Conservation (phyloP, 2,113 vertebrate species). For the Platycercus adscitus region DNA sequence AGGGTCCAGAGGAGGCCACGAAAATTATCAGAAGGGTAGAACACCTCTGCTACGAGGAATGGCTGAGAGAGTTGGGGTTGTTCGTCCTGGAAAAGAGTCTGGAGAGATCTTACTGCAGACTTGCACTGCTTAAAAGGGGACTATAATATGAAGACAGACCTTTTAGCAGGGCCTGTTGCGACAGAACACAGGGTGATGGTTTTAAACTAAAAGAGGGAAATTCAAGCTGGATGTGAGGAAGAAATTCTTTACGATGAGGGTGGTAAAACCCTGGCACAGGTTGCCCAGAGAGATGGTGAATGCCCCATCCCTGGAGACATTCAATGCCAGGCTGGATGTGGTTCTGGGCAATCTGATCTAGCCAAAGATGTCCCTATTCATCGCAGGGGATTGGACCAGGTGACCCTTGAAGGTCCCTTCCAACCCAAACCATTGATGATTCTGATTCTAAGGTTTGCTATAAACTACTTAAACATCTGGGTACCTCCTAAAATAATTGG, state of each 20-base stretch:
- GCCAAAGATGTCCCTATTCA: not conserved
- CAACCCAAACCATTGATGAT: not conserved
- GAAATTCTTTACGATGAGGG: not conserved
- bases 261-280: not conserved
- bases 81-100: not conserved
- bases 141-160: not conserved
- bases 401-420: not conserved
- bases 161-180: not conserved
- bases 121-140: not conserved
- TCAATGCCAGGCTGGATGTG: not conserved
- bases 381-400: not conserved
- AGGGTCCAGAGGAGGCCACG: not conserved
- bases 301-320: not conserved
- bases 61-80: not conserved
- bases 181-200: not conserved
- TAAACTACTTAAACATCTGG: not conserved
- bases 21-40: not conserved
- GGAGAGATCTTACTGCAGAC: not conserved
- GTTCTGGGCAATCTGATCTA: not conserved
- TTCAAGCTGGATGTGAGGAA: not conserved
- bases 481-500: constrained; percentile 12
- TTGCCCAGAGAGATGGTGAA: not conserved
- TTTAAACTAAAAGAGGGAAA: not conserved
- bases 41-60: not conserved
- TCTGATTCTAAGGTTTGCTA: not conserved